phyloP scores from a whole-genome alignment of 2,888 invertebrate genomes.

The Icerya purchasi region DNA sequence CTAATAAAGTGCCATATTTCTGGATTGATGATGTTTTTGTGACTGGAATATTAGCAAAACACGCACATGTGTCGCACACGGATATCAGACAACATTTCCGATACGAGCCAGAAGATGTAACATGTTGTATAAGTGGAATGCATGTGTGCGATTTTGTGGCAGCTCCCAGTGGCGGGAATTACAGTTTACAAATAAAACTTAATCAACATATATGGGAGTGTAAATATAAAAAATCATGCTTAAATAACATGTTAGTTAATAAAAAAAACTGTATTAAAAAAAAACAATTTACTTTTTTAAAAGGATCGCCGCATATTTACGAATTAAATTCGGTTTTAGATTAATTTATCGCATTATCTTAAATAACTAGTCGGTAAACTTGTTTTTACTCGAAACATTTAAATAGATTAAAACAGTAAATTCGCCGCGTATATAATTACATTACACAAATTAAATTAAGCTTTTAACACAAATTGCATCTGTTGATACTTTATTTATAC shows the following conservation, averaged over 20 bases:
- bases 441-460: too few relatives aligned
- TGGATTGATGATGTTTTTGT: constrained; percentile 84
- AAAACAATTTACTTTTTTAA: too few relatives aligned
- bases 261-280: neutral
- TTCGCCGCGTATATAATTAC: too few relatives aligned
- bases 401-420: too few relatives aligned
- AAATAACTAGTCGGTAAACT: too few relatives aligned
- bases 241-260: neutral
- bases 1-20: constrained; percentile 41
- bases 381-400: too few relatives aligned
- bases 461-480: too few relatives aligned
- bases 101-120: constrained; percentile 44
- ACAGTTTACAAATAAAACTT: constrained; percentile 28
- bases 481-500: too few relatives aligned
- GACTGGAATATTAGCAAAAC: constrained; percentile 51
- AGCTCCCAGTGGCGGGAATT: constrained; percentile 58
- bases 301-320: too few relatives aligned
- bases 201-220: constrained; percentile 9
- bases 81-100: constrained; percentile 41
- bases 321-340: too few relatives aligned
- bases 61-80: constrained; percentile 32
- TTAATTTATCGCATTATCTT: too few relatives aligned
- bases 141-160: constrained; percentile 42
- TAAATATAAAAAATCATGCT: constrained; percentile 13
- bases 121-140: constrained; percentile 47